Evolutionary conservation across 2,113 vertebrate genomes (phyloP).

Genomic region (Gopherus flavomarginatus): DNA sequence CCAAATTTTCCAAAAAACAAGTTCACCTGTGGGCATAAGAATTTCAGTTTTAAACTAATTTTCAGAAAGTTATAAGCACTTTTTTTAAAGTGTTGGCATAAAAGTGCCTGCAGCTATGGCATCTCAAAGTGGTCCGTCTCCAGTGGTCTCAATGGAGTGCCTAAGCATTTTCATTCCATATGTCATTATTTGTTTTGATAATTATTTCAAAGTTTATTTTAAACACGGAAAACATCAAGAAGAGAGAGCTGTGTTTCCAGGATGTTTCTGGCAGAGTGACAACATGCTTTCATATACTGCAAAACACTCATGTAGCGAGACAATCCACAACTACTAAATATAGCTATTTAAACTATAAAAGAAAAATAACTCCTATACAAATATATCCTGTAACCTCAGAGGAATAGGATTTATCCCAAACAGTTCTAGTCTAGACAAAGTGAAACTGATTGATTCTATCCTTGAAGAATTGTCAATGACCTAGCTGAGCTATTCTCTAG

Average conservation of each 20-base stretch:
- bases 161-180: conserved; percentile 14
- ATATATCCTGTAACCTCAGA: background rate
- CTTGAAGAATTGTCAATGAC: conserved; percentile 39
- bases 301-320: background rate
- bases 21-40: background rate
- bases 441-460: conserved; percentile 6
- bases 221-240: background rate
- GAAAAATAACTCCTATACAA: conserved; percentile 27
- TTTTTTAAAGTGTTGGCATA: background rate
- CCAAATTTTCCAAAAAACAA: conserved; percentile 15
- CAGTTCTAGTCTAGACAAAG: conserved; percentile 6
- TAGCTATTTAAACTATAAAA: conserved; percentile 9
- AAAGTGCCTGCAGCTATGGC: conserved; percentile 44
- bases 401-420: conserved; percentile 26
- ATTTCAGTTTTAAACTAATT: conserved; percentile 23
- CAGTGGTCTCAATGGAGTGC: background rate
- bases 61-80: background rate
- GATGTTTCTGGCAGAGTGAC: background rate
- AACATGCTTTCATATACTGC: background rate
- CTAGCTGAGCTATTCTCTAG: conserved; percentile 17
- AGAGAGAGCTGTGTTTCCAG: background rate
- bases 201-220: conserved; percentile 10
- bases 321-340: background rate
- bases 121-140: background rate
- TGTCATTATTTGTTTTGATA: conserved; percentile 26